A percentile compares a stretch with the other conserved stretches of the same genome.
Evolutionary conservation across 1,140 invertebrate genomes (phyloP).

Genomic region (Chymomyza costata): DNA sequence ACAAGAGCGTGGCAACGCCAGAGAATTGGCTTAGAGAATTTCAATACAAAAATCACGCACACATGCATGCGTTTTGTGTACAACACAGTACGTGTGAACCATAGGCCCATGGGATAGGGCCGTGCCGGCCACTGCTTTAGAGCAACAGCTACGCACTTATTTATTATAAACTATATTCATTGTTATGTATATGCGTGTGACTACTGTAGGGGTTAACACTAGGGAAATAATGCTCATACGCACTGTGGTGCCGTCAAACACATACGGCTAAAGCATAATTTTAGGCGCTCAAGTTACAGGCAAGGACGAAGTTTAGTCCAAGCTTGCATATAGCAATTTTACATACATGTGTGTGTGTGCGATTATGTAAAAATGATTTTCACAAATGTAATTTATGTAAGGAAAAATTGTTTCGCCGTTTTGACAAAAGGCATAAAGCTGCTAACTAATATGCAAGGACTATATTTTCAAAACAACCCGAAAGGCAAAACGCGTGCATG

Average conservation of each 20-base stretch:
- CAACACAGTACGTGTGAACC: too few relatives aligned
- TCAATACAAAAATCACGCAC: too few relatives aligned
- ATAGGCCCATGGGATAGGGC: too few relatives aligned
- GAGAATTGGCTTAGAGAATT: too few relatives aligned
- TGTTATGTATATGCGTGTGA: not conserved
- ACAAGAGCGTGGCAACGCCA: too few relatives aligned
- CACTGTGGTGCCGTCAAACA: constrained; percentile 29
- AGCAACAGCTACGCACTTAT: too few relatives aligned
- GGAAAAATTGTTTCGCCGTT: constrained; percentile 56
- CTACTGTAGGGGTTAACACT: constrained; percentile 3
- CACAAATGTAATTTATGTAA: constrained; percentile 66
- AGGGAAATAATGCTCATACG: constrained; percentile 40
- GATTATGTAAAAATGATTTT: constrained; percentile 58
- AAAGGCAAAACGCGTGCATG: too few relatives aligned
- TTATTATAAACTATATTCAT: not conserved
- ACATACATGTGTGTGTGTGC: not conserved
- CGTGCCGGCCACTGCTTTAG: too few relatives aligned
- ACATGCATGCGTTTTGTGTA: too few relatives aligned
- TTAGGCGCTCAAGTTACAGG: constrained; percentile 9
- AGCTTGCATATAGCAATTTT: too few relatives aligned
- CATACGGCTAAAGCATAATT: constrained; percentile 22
- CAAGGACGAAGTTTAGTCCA: not conserved
- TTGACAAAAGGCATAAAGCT: constrained; percentile 48
- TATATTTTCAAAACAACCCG: too few relatives aligned
- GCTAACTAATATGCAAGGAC: too few relatives aligned